phyloP scores from a whole-genome alignment of 2,113 vertebrate species.

The Caretta caretta region DNA sequence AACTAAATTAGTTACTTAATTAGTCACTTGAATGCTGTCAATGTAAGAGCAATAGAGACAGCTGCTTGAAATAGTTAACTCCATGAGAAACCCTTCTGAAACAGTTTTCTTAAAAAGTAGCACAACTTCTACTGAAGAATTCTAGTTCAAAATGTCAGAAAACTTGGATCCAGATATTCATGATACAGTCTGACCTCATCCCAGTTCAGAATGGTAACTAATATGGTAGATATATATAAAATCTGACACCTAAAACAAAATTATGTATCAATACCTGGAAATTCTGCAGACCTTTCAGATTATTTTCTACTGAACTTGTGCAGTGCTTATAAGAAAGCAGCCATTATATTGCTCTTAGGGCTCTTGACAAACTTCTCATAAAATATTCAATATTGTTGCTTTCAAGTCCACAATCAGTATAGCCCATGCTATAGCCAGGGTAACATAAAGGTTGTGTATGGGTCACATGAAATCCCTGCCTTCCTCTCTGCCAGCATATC shows the following conservation, averaged over 20 bases:
- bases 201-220: background rate
- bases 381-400: slow-evolving; percentile 72
- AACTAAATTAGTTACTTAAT: background rate
- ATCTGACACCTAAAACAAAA: slow-evolving; percentile 54
- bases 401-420: slow-evolving; percentile 61
- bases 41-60: background rate
- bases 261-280: slow-evolving; percentile 53
- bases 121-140: background rate
- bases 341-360: slow-evolving; percentile 39
- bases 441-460: slow-evolving; percentile 45
- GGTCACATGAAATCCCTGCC: slow-evolving; percentile 13
- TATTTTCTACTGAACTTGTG: slow-evolving; percentile 59
- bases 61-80: background rate
- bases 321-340: slow-evolving; percentile 52
- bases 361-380: slow-evolving; percentile 67
- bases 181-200: background rate
- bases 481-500: background rate
- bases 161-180: background rate
- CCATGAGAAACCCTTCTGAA: background rate
- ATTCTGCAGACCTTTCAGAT: slow-evolving; percentile 50
- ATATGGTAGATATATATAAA: slow-evolving; percentile 41
- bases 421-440: slow-evolving; percentile 15
- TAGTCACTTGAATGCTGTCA: background rate
- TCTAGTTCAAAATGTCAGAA: background rate
- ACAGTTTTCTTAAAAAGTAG: background rate